Evolutionary conservation across 23 tunicate species (phyloP), one percentile per base, ranked within the genome.

Genomic region (Phallusia fumigata): DNA sequence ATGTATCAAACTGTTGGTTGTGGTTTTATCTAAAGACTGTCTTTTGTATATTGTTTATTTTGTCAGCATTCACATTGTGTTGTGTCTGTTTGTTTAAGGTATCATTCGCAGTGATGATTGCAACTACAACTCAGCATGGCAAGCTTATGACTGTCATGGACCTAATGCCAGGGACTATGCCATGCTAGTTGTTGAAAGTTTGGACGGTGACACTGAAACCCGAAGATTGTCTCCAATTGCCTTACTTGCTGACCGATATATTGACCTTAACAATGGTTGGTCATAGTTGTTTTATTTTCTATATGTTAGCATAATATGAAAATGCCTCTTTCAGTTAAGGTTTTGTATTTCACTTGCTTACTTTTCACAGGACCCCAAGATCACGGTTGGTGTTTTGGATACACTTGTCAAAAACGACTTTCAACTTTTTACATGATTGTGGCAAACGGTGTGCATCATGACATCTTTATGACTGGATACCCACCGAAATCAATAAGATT

Each of bases 321-420:
- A n/a, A n/a, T n/a, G n/a, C n/a, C n/a, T n/a, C n/a, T n/a, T n/a
- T n/a, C n/a, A n/a, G n/a, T n/a, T n/a, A n/a, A n/a, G n/a, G n/a
- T n/a, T n/a, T n/a, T n/a, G n/a, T n/a, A n/a, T n/a, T n/a, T n/a
- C n/a, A n/a, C n/a, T n/a, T n/a, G n/a, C n/a, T n/a, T n/a, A n/a
- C n/a, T n/a, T n/a, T n/a, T n/a, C n/a, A n/a, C n/a, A 93, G 99
- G 99, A 19, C 99, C 99, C 0, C 92, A 93, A 64, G 96, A 93
- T 51, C 97, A 96, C 82, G 96, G 92, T 32, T 93, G 99, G 96
- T 93, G 96, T 80, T 53, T 64, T 35, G 99, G 97, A 13, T 96
- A 96, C 87, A 87, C 99, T 78, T 87, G 93, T 69, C 97, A 91
- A 81, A 81, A 84, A 65, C 89, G 99, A 76, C 73, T 91, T 16